phyloP scores from a whole-genome alignment of 2,888 invertebrate genomes.

The Hemaris fuciformis region DNA sequence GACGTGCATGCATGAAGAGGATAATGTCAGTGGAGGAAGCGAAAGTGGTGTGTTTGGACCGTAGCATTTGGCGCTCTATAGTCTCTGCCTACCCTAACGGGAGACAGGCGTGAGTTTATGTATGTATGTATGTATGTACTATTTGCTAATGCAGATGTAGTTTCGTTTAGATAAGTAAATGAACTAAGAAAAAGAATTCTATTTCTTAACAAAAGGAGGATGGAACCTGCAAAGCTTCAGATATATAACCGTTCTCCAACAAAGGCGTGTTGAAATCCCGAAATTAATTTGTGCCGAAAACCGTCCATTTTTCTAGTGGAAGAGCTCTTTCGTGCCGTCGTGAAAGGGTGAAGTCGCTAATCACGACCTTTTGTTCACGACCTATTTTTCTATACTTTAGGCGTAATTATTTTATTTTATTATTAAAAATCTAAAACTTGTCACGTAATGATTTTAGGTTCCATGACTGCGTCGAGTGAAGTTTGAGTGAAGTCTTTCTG shows the following conservation, averaged over 20 bases:
- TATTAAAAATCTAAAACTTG: too few species aligned
- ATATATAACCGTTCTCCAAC: background rate
- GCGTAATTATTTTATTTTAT: background rate
- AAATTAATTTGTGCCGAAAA: slow-evolving; percentile 1
- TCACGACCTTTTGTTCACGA: background rate
- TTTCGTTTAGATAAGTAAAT: background rate
- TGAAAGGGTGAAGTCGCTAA: slow-evolving; percentile 1
- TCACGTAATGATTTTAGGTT: too few species aligned
- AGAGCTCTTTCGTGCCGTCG: background rate
- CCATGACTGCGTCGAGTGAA: too few species aligned
- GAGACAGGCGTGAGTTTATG: too few species aligned
- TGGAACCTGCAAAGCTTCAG: background rate
- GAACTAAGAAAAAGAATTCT: background rate
- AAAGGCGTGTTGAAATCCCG: background rate
- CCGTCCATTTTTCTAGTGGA: background rate
- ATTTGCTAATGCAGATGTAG: background rate
- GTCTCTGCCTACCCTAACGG: too few species aligned
- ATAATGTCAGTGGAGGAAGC: too few species aligned
- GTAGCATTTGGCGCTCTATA: too few species aligned
- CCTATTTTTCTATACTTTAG: background rate
- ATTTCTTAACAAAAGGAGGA: background rate
- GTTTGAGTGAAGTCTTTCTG: too few species aligned
- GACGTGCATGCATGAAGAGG: too few species aligned
- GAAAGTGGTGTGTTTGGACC: too few species aligned
- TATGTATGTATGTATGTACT: too few species aligned